Base-by-base conservation (phyloP, 2,113 vertebrate species). In the Oncorhynchus masou region DNA sequence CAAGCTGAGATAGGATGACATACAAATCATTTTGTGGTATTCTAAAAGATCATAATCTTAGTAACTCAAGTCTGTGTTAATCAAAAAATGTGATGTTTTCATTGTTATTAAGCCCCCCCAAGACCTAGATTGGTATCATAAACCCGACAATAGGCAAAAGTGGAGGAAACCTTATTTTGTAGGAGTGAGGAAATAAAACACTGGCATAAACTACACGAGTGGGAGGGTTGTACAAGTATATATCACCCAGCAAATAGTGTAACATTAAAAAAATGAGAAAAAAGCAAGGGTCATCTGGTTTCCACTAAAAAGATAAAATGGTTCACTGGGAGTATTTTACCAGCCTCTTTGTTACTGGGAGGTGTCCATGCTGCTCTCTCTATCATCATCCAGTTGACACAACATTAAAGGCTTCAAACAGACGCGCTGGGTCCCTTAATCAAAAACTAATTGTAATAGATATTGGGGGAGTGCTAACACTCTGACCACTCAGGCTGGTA, bases 401-500 rank as follows among this genome's bases (percentile, higher is more conserved):
- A 94, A 96, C 96, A 97, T 97, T 96, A 97, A 97, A 98, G 95
- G 94, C 95, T 96, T 95, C 95, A 94, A 96, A 97, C 86, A 94
- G 94, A 94, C 93, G 89, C 81, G 88, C 93, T 88, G 93, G 94
- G 91, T 95, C 94, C 95, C 95, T 97, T 98, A 97, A 99, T 99
- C 97, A 98, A 97, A 96, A 98, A 96, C 96, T 98, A 99, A 99
- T 99, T 99, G 96, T 96, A 95, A 96, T 94, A 97, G 97, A 98
- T 98, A 98, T 94, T 93, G 94, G 93, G 95, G 95, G 96, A 97
- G 96, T 96, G 94, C 96, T 95, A 98, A 97, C 96, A 96, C 94
- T 80, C 93, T 95, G 96, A 96, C 94, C 93, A 91, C 92, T 93
- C 88, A 90, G 92, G 87, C 86, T 94, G 95, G 93, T 95, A 94